Percentiles rank a stretch among this genome's conserved stretches.
These are phyloP conservation scores for Pitta sordida DNA, from an alignment of 2,113 vertebrate species.

Conservation along the genomic window DNA sequence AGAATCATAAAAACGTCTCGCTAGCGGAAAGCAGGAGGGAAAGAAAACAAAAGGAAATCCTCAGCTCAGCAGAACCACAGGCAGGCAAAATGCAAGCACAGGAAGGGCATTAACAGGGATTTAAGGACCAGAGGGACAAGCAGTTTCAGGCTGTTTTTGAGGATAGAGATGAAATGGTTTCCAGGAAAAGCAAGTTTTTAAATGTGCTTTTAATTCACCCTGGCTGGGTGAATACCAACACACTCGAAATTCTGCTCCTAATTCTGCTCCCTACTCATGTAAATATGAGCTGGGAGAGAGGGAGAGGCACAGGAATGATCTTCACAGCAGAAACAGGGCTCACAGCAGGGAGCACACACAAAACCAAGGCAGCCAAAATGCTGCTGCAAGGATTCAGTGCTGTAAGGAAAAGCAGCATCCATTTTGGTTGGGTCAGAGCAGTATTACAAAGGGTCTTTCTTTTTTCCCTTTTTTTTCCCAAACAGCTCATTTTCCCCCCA, in stretches of 20 bases:
- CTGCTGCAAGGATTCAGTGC: neutral
- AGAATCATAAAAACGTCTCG: neutral
- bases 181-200: neutral
- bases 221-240: neutral
- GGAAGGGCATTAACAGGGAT: neutral
- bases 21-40: neutral
- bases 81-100: neutral
- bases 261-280: neutral
- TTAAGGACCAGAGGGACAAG: neutral
- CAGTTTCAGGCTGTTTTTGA: neutral
- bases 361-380: neutral
- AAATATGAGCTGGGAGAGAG: neutral
- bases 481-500: accelerated
- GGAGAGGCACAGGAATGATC: neutral
- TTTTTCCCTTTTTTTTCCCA: neutral
- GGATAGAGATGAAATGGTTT: neutral
- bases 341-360: neutral
- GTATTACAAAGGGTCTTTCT: neutral
- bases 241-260: too few species aligned
- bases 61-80: neutral
- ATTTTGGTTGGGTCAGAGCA: neutral
- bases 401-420: neutral
- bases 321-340: neutral
- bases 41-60: neutral
- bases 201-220: too few species aligned